phyloP scores from a whole-genome alignment of 2,797 vertebrate genomes.

The Paedocypris micromegethes region DNA sequence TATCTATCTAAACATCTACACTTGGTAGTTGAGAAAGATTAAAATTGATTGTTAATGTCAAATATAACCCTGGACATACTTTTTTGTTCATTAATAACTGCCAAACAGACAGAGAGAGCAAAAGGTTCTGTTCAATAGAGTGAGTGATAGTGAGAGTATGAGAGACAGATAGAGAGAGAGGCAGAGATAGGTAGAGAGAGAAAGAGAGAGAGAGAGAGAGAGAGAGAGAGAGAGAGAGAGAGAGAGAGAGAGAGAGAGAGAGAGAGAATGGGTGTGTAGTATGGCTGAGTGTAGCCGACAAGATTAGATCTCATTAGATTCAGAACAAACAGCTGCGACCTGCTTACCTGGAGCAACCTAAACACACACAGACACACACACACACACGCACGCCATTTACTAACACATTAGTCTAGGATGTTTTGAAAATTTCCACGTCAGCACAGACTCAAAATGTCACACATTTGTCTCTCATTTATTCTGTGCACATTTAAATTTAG shows the following conservation, averaged over 20 bases:
- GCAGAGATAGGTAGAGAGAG: neutral
- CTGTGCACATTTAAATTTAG: too few relatives aligned
- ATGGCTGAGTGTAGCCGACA: conserved; percentile 27
- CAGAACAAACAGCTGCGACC: conserved; percentile 33
- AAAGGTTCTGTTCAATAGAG: neutral
- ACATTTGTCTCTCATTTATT: neutral
- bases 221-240: neutral
- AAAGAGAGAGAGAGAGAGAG: neutral
- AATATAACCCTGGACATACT: too few relatives aligned
- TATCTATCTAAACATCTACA: neutral
- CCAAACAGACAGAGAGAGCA: too few relatives aligned
- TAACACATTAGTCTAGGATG: conserved; percentile 6
- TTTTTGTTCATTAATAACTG: too few relatives aligned
- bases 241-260: conserved; percentile 1
- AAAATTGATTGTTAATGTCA: too few relatives aligned
- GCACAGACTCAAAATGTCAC: conserved; percentile 4
- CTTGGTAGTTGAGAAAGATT: too few relatives aligned
- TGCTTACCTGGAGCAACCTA: conserved; percentile 15
- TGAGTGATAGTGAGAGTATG: neutral
- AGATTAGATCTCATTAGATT: conserved; percentile 33
- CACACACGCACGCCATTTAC: conserved; percentile 5
- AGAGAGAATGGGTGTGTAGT: conserved; percentile 10
- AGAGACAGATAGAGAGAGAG: neutral
- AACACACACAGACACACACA: neutral
- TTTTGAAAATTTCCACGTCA: conserved; percentile 8